Percentiles rank a stretch among this genome's conserved stretches.
Evolutionary conservation across 2,113 vertebrate species (phyloP).

Genomic region (Rhineura floridana): DNA sequence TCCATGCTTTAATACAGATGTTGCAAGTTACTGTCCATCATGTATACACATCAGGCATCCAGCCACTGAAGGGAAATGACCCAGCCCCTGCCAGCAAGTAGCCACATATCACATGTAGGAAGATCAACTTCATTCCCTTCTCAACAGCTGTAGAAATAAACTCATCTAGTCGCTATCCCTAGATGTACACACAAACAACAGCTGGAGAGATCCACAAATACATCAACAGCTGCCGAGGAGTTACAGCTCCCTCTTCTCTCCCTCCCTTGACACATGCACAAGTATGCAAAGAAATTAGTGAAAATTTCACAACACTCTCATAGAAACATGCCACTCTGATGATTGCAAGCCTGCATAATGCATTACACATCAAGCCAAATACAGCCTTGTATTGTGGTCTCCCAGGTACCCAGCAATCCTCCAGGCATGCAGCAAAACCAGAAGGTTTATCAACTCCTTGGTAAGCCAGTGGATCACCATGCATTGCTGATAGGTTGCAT

Average conservation of each 20-base stretch:
- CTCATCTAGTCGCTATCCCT: neutral
- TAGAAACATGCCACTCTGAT: neutral
- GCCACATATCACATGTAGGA: neutral
- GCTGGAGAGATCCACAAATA: neutral
- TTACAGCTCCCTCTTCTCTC: neutral
- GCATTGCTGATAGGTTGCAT: neutral
- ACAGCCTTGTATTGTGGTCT: neutral
- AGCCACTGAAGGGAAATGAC: neutral
- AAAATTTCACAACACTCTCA: neutral
- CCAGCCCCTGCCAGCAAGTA: neutral
- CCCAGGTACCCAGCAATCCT: neutral
- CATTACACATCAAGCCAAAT: rapidly evolving
- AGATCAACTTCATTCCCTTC: neutral
- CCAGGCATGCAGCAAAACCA: neutral
- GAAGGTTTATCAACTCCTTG: neutral
- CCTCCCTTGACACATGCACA: neutral
- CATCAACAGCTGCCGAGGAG: neutral
- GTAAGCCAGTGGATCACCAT: neutral
- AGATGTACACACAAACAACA: neutral
- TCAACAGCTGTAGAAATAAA: conserved; percentile 7
- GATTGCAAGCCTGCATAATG: neutral
- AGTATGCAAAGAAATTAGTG: neutral
- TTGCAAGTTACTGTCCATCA: neutral
- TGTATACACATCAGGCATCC: neutral
- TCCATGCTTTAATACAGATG: neutral